These are phyloP conservation scores for Xenus cinereus DNA, from an alignment of 2,113 vertebrate genomes.

Conservation along the genomic window DNA sequence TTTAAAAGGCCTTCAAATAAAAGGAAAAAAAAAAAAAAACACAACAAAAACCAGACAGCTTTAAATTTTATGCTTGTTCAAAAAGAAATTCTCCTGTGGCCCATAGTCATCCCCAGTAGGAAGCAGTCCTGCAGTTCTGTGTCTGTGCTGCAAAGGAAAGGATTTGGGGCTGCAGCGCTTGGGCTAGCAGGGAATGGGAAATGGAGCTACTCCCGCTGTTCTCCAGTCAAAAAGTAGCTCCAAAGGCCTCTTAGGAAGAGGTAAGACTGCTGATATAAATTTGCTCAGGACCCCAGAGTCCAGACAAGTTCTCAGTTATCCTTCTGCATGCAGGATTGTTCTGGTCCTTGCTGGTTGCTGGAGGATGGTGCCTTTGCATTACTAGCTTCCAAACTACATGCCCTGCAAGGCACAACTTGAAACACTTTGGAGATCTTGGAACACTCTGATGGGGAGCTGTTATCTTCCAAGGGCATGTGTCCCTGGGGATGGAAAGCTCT, in stretches of 20 bases:
- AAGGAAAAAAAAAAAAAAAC: neutral
- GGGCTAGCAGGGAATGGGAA: neutral
- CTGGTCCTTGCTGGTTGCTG: neutral
- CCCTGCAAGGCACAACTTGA: neutral
- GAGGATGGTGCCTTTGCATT: neutral
- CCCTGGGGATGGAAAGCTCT: neutral
- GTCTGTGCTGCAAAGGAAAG: neutral
- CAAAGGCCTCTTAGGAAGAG: neutral
- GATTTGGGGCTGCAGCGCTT: neutral
- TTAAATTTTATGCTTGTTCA: neutral
- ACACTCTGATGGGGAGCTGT: neutral
- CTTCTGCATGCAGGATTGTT: neutral
- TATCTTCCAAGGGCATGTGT: neutral
- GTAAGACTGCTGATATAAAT: neutral
- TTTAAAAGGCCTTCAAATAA: conserved; percentile 89
- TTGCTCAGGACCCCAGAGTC: neutral
- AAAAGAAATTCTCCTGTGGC: neutral
- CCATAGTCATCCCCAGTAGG: rapidly evolving
- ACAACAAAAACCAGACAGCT: neutral
- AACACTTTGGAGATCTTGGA: neutral
- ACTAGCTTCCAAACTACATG: neutral
- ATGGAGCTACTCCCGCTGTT: neutral
- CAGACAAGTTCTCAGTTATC: neutral
- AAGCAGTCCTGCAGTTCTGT: neutral
- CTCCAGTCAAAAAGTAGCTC: neutral